These are phyloP conservation scores for Crotophaga sulcirostris DNA, from an alignment of 2,113 vertebrate species.

Conservation along the genomic window DNA sequence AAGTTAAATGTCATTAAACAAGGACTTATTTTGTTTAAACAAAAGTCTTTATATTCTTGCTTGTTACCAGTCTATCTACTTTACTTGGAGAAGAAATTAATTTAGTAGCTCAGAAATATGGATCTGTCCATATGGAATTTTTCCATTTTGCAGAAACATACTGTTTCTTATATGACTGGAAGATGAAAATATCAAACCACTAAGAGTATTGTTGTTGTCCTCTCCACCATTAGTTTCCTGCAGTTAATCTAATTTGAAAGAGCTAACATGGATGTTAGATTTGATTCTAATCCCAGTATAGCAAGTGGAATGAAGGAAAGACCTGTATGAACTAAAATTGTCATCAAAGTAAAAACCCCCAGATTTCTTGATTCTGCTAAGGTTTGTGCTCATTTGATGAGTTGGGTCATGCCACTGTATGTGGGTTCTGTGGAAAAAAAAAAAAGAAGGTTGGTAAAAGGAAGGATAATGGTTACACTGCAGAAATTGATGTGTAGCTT, in stretches of 20 bases:
- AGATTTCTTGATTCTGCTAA: background rate
- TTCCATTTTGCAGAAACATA: background rate
- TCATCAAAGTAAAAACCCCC: background rate
- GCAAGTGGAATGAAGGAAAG: background rate
- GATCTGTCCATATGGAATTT: background rate
- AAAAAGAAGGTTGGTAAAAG: background rate
- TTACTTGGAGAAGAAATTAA: background rate
- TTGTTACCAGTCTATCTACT: background rate
- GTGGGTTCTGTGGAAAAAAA: background rate
- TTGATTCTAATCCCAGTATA: background rate
- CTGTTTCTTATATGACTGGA: background rate
- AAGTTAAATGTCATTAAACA: background rate
- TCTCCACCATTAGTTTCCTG: background rate
- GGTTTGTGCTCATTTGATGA: background rate
- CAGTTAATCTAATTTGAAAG: background rate
- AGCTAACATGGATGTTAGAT: background rate
- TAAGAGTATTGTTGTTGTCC: background rate
- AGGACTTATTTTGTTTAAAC: background rate
- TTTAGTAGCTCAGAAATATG: background rate
- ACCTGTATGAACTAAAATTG: background rate
- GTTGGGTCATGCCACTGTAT: background rate
- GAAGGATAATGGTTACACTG: conserved; percentile 40
- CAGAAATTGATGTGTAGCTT: conserved; percentile 66
- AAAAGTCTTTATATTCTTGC: background rate
- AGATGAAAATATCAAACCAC: background rate